Evolutionary conservation across 1,140 invertebrate genomes (phyloP).

Genomic region (Alviniconcha marisindica): DNA sequence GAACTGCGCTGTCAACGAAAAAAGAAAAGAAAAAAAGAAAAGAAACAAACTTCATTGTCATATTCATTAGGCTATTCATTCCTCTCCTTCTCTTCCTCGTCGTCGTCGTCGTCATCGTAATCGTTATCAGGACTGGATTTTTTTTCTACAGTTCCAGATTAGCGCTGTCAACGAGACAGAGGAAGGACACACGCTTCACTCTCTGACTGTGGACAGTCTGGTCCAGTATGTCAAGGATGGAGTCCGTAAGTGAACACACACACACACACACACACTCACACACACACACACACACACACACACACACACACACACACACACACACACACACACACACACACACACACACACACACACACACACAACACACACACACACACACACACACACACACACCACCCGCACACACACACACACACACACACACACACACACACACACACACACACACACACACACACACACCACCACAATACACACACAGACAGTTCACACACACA

Average conservation of each 20-base stretch:
- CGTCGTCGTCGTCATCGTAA: too few relatives aligned
- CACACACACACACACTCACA: not conserved
- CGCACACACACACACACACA: not conserved
- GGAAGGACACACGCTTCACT: conserved; percentile 33
- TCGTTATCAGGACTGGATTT: too few relatives aligned
- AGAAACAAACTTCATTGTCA: too few relatives aligned
- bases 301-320: not conserved
- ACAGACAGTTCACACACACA: not conserved
- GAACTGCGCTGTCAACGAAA: too few relatives aligned
- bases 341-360: not conserved
- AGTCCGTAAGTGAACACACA: conserved; percentile 7
- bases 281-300: not conserved
- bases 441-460: not conserved
- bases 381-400: not conserved
- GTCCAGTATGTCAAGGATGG: conserved; percentile 36
- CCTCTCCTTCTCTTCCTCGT: too few relatives aligned
- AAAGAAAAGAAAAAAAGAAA: too few relatives aligned
- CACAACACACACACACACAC: not conserved
- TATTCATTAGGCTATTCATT: too few relatives aligned
- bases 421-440: conserved; percentile 4
- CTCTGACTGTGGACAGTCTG: conserved; percentile 27
- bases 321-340: not conserved
- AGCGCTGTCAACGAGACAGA: conserved; percentile 34
- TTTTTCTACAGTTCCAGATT: conserved; percentile 20
- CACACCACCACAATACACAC: not conserved